A percentile compares a stretch with the other conserved stretches of the same genome.
phyloP scores from a whole-genome alignment of 1,140 invertebrate genomes.

The Drosophila kanapiae region DNA sequence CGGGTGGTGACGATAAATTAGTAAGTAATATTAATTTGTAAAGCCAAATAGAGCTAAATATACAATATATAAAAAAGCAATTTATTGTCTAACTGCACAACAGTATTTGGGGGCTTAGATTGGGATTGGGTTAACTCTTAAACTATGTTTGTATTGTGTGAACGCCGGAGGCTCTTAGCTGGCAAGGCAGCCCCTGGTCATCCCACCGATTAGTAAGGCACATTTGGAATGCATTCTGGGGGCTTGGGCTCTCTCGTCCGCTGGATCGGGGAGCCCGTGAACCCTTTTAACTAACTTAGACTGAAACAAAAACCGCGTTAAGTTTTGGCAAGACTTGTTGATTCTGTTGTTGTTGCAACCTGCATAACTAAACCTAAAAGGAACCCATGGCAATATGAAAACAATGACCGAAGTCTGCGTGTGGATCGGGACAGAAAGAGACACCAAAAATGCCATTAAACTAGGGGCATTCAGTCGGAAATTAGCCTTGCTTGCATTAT shows the following conservation, averaged over 20 bases:
- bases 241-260: conserved; percentile 7
- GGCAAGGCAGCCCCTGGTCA: background rate
- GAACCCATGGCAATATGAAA: conserved; percentile 69
- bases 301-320: conserved; percentile 53
- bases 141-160: conserved; percentile 21
- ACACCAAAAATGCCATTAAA: background rate
- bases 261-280: background rate
- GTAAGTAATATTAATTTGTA: conserved; percentile 62
- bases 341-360: conserved; percentile 78
- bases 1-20: conserved; percentile 39
- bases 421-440: conserved; percentile 8
- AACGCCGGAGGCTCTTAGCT: background rate
- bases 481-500: background rate
- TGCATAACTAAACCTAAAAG: conserved; percentile 58
- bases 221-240: conserved; percentile 79
- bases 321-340: conserved; percentile 83
- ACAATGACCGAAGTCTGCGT: conserved; percentile 11
- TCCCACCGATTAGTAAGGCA: conserved; percentile 61
- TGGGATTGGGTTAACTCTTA: background rate
- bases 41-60: conserved; percentile 50
- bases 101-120: conserved; percentile 48
- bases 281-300: conserved; percentile 23
- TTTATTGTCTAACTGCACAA: conserved; percentile 82
- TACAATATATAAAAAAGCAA: conserved; percentile 44
- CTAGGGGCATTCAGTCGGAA: background rate